Evolutionary conservation across 2,113 vertebrate species (phyloP).

Genomic region (Calonectris borealis): DNA sequence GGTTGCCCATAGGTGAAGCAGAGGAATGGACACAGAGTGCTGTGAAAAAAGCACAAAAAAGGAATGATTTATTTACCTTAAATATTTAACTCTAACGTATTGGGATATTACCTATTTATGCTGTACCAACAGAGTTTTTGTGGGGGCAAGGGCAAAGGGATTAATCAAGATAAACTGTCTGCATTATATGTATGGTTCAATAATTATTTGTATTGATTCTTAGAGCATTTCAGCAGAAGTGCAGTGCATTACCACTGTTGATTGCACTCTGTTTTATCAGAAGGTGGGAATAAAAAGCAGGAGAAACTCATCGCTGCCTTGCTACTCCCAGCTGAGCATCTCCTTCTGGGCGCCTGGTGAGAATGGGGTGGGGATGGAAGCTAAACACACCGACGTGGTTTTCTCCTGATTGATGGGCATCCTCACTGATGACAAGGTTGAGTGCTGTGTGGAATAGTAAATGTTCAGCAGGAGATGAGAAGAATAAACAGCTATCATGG

Average conservation of each 20-base stretch:
- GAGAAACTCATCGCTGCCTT: not conserved
- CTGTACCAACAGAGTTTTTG: not conserved
- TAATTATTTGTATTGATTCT: not conserved
- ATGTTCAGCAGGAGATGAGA: not conserved
- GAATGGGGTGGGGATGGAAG: not conserved
- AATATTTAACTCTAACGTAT: not conserved
- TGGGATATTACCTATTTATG: not conserved
- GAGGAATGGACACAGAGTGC: not conserved
- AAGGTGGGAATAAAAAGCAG: not conserved
- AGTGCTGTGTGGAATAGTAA: not conserved
- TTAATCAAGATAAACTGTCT: not conserved
- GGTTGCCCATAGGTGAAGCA: not conserved
- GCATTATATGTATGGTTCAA: not conserved
- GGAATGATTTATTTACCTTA: not conserved
- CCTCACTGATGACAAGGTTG: not conserved
- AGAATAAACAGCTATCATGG: not conserved
- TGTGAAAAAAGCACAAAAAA: not conserved
- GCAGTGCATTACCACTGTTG: not conserved
- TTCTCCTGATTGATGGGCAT: not conserved
- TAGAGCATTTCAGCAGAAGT: not conserved
- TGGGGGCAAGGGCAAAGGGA: not conserved
- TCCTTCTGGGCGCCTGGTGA: not conserved
- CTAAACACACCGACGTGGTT: rapidly evolving
- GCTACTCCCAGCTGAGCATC: not conserved
- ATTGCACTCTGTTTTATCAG: not conserved